phyloP scores from a whole-genome alignment of 1,140 invertebrate species.

The Drosophila truncata region DNA sequence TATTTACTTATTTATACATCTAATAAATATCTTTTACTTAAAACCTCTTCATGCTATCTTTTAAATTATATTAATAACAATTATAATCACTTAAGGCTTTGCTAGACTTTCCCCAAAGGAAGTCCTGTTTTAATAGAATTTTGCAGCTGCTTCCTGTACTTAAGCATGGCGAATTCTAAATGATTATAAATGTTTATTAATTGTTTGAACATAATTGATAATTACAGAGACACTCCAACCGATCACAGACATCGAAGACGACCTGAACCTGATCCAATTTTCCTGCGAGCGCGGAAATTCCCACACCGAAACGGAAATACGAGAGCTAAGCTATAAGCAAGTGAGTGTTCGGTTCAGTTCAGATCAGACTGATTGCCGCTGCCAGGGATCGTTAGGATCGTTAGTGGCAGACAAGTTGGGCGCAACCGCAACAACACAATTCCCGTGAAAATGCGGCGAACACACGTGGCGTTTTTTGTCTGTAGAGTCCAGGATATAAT shows the following conservation, averaged over 20 bases:
- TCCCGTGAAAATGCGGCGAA: constrained; percentile 68
- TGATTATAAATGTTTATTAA: constrained; percentile 75
- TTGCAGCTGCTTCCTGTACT: constrained; percentile 67
- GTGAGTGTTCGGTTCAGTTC: constrained; percentile 29
- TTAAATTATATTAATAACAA: not conserved
- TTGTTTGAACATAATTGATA: constrained; percentile 73
- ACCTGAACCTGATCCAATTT: constrained; percentile 76
- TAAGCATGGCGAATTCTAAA: constrained; percentile 52
- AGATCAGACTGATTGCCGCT: constrained; percentile 82
- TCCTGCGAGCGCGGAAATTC: constrained; percentile 66
- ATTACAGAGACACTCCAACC: constrained; percentile 51
- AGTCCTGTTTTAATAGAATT: not conserved
- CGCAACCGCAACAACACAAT: constrained; percentile 83
- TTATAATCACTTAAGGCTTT: not conserved
- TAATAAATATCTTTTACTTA: not conserved
- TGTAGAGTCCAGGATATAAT: constrained; percentile 15
- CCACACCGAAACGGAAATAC: constrained; percentile 73
- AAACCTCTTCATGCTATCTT: not conserved
- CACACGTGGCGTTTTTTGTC: constrained; percentile 71
- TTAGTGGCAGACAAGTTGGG: constrained; percentile 85
- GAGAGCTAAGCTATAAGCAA: constrained; percentile 37
- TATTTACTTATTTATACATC: too few relatives aligned
- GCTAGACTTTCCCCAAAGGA: not conserved
- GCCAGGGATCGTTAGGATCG: constrained; percentile 84
- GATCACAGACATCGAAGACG: constrained; percentile 18